phyloP scores from a whole-genome alignment of 1,140 invertebrate species.

The Drosophila parabipectinata region DNA sequence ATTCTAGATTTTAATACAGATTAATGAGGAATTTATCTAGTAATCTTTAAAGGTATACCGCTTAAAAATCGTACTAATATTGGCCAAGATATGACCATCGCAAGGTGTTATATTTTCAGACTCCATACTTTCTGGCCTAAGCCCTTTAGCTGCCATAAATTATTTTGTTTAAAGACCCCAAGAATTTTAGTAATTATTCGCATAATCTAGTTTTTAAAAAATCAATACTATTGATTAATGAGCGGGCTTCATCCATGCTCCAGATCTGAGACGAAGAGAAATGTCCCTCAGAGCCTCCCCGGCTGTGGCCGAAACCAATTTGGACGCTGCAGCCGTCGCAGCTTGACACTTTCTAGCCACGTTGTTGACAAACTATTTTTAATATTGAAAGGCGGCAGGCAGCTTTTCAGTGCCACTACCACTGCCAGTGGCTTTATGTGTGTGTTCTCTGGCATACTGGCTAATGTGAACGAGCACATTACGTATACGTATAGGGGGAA shows the following conservation, averaged over 20 bases:
- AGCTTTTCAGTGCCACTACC: conserved; percentile 7
- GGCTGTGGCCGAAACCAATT: conserved; percentile 24
- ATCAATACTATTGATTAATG: not conserved
- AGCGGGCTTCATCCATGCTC: not conserved
- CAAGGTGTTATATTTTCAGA: no score
- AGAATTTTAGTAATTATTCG: no score
- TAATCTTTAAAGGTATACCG: no score
- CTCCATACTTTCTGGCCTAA: no score
- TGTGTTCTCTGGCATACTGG: not conserved
- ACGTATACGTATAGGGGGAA: conserved; percentile 49
- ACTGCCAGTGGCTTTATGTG: not conserved
- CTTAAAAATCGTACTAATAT: no score
- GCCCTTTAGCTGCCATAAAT: no score
- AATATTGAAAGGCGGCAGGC: conserved; percentile 63
- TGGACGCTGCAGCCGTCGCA: conserved; percentile 36
- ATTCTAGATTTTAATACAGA: no score
- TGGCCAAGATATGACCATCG: no score
- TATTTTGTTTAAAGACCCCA: no score
- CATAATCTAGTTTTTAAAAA: no score
- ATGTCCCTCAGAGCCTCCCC: not conserved
- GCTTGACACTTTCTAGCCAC: conserved; percentile 71
- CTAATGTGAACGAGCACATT: conserved; percentile 36
- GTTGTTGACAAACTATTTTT: conserved; percentile 77
- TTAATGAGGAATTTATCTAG: no score
- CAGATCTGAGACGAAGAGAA: not conserved